These are phyloP conservation scores for Gadopsis marmoratus DNA, from an alignment of 2,797 vertebrate species.

Conservation along the genomic window DNA sequence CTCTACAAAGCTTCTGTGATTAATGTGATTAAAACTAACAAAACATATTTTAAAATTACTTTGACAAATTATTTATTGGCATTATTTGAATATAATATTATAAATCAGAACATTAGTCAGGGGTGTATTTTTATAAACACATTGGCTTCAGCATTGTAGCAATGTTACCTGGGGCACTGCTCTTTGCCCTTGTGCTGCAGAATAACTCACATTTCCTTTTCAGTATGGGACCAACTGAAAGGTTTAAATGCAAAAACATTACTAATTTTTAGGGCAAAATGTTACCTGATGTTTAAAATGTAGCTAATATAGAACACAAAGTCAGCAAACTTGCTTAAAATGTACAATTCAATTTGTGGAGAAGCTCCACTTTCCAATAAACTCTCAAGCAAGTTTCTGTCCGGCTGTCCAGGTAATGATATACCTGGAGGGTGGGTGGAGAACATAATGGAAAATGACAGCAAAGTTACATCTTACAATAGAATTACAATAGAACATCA, in stretches of 20 bases:
- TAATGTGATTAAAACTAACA: not conserved
- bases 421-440: not conserved
- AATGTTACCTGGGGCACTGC: not conserved
- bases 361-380: not conserved
- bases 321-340: not conserved
- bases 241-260: not conserved
- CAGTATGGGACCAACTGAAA: not conserved
- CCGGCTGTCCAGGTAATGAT: not conserved
- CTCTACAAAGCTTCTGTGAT: not conserved
- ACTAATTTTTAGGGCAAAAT: not conserved
- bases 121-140: not conserved
- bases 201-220: not conserved
- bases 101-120: not conserved
- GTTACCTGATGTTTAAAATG: not conserved
- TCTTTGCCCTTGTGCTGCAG: not conserved
- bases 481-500: not conserved
- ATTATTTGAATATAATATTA: too few relatives aligned
- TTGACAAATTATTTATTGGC: not conserved
- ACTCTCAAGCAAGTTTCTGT: not conserved
- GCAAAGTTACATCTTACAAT: not conserved
- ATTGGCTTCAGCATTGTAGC: not conserved
- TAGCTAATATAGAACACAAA: not conserved
- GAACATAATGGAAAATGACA: not conserved
- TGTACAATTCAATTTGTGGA: not conserved
- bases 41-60: not conserved